phyloP scores from a whole-genome alignment of 2,113 vertebrate genomes.

The Bubalus kerabau region DNA sequence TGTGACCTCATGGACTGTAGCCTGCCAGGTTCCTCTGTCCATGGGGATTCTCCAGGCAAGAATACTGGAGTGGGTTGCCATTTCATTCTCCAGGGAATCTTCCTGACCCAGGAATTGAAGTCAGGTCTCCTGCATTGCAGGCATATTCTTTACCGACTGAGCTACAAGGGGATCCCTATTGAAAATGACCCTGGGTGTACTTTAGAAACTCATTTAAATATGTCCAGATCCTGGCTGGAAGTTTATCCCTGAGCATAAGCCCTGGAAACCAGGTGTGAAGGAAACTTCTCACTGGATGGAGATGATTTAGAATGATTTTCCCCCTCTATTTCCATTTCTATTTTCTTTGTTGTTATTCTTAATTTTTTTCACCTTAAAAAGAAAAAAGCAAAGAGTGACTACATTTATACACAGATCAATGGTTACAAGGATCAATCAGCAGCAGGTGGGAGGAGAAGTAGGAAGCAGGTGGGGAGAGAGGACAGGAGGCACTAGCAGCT shows the following conservation, averaged over 20 bases:
- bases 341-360: neutral
- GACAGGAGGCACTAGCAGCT: neutral
- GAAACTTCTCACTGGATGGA: neutral
- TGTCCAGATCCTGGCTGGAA: neutral
- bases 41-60: neutral
- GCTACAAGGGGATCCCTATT: neutral
- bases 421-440: neutral
- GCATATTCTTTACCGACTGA: neutral
- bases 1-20: neutral
- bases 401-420: neutral
- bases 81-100: neutral
- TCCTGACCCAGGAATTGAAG: neutral
- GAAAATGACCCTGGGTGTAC: neutral
- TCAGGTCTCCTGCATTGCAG: neutral
- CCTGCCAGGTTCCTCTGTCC: neutral
- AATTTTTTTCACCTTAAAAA: neutral
- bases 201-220: neutral
- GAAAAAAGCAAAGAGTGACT: neutral
- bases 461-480: neutral
- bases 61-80: neutral
- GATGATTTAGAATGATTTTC: neutral
- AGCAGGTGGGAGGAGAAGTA: neutral
- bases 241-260: neutral
- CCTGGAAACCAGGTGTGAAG: neutral
- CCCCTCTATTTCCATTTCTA: neutral